A percentile compares a stretch with the other conserved stretches of the same genome.
Evolutionary conservation across 2,888 invertebrate species (phyloP).

Genomic region (Phasia obesa): DNA sequence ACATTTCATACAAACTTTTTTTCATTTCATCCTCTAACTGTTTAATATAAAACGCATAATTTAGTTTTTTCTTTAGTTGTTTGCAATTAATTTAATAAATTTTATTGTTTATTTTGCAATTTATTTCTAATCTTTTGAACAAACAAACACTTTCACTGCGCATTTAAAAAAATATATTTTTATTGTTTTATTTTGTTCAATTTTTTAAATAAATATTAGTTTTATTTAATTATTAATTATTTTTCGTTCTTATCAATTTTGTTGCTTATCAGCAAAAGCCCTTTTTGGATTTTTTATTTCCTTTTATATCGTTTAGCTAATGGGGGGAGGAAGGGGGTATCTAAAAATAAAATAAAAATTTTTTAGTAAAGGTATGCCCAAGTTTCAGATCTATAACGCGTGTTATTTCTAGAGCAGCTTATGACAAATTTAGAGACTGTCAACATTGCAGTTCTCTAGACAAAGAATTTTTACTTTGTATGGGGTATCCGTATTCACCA

Average conservation of each 20-base stretch:
- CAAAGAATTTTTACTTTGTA: no score
- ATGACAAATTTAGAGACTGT: no score
- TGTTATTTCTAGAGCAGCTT: no score
- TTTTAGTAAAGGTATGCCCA: no score
- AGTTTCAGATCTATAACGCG: no score
- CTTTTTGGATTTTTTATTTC: not conserved
- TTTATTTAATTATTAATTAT: not conserved
- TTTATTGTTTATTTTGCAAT: not conserved
- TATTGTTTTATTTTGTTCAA: conserved; percentile 8
- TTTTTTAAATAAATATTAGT: conserved; percentile 16
- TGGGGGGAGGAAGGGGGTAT: no score
- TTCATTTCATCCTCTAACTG: conserved; percentile 13
- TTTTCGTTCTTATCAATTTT: conserved; percentile 15
- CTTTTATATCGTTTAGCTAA: no score
- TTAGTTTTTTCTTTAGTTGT: not conserved
- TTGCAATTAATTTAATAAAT: not conserved
- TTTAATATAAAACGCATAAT: not conserved
- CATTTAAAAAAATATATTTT: conserved; percentile 30
- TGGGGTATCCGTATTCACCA: no score
- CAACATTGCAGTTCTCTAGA: no score
- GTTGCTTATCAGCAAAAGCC: conserved; percentile 26
- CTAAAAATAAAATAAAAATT: no score
- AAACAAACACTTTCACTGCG: conserved; percentile 69
- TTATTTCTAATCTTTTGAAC: conserved; percentile 42
- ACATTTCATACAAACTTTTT: conserved; percentile 26